Percentiles rank a stretch among this genome's conserved stretches.
These are phyloP conservation scores for Chymomyza amoena DNA, from an alignment of 2,888 invertebrate genomes.

Conservation along the genomic window DNA sequence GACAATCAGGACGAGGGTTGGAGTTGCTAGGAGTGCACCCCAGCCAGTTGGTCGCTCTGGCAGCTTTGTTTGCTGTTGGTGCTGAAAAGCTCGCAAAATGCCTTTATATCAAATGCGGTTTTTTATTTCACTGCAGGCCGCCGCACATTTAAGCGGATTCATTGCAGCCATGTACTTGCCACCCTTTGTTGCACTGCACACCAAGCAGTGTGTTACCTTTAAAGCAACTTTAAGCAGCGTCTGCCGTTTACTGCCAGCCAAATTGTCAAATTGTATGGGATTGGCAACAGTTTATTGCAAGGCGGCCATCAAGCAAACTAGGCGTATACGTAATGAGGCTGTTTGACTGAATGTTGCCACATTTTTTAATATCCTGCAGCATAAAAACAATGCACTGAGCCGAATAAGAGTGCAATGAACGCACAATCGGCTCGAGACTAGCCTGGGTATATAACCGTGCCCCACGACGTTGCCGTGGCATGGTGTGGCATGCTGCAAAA, in stretches of 20 bases:
- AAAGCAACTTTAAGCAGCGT: constrained; percentile 22
- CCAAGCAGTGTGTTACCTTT: background rate
- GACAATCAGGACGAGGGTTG: constrained; percentile 27
- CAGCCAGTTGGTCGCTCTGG: constrained; percentile 46
- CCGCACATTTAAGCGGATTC: constrained; percentile 45
- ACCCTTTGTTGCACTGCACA: background rate
- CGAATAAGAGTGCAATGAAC: constrained; percentile 66
- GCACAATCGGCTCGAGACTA: constrained; percentile 49
- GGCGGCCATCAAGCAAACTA: constrained; percentile 20
- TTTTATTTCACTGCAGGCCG: constrained; percentile 53
- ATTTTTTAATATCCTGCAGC: constrained; percentile 58
- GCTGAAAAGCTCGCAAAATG: constrained; percentile 47
- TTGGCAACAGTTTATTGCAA: constrained; percentile 9
- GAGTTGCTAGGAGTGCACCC: constrained; percentile 1
- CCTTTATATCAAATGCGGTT: constrained; percentile 69
- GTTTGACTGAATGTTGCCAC: constrained; percentile 17
- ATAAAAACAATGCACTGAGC: constrained; percentile 43
- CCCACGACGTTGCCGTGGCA: background rate
- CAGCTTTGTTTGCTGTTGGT: constrained; percentile 46
- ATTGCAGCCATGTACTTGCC: background rate
- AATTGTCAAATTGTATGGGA: constrained; percentile 5
- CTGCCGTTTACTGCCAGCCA: constrained; percentile 8
- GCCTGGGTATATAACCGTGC: background rate
- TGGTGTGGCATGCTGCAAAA: background rate
- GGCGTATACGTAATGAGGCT: constrained; percentile 48